Conservation (phyloP, 2,113 vertebrate species). For the Myotis lucifugus region DNA sequence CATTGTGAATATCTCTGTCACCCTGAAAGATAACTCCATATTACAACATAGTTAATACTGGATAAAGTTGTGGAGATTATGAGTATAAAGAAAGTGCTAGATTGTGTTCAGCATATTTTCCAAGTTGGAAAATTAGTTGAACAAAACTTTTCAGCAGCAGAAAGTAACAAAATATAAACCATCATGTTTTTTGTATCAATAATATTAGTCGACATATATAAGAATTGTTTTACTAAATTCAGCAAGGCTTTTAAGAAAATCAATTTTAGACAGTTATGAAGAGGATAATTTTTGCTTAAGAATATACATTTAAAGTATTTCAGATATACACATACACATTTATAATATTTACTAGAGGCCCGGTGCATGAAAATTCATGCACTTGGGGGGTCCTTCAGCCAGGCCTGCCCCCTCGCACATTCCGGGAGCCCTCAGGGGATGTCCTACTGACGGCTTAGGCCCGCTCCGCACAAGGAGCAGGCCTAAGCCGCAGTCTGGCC, state of each 20-base stretch:
- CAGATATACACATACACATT: neutral
- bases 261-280: neutral
- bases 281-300: neutral
- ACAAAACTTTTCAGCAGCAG: neutral
- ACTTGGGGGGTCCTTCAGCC: too few species aligned
- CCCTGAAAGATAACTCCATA: neutral
- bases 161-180: neutral
- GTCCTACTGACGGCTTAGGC: too few species aligned
- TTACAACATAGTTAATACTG: neutral
- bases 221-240: neutral
- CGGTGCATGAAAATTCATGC: too few species aligned
- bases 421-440: too few species aligned
- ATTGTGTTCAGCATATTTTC: neutral
- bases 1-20: neutral
- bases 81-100: neutral
- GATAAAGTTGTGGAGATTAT: neutral
- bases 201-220: neutral
- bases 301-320: neutral
- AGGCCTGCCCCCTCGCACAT: too few species aligned
- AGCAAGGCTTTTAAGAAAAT: conserved; percentile 15
- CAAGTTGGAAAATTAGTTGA: neutral
- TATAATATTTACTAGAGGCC: neutral
- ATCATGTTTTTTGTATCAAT: neutral
- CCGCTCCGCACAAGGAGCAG: too few species aligned
- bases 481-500: too few species aligned